phyloP scores from a whole-genome alignment of 2,888 invertebrate species.

The Heteromyza rotundicornis region DNA sequence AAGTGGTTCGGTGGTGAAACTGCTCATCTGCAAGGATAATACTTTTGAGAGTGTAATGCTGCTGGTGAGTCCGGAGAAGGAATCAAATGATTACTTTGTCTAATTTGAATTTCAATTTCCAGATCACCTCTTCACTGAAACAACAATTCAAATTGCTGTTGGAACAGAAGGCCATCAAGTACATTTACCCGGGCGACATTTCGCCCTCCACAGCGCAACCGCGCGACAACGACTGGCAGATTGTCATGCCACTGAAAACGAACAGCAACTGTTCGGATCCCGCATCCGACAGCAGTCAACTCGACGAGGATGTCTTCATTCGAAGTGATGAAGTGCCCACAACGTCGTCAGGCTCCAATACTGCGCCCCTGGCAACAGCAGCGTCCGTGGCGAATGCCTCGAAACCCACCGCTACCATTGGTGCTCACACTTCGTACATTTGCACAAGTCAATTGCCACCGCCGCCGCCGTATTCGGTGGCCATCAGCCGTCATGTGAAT shows the following conservation, averaged over 20 bases:
- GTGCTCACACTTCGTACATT: background rate
- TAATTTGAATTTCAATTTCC: slow-evolving; percentile 21
- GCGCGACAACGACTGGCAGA: slow-evolving; percentile 59
- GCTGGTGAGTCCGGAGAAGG: slow-evolving; percentile 60
- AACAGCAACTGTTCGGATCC: slow-evolving; percentile 56
- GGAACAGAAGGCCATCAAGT: slow-evolving; percentile 77
- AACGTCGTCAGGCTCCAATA: slow-evolving; percentile 23
- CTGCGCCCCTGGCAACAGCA: slow-evolving; percentile 10
- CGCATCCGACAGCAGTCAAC: slow-evolving; percentile 52
- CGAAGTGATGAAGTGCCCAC: slow-evolving; percentile 43
- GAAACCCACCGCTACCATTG: background rate
- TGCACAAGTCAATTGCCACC: slow-evolving; percentile 26
- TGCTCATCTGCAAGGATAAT: slow-evolving; percentile 71
- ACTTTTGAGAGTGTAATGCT: slow-evolving; percentile 67
- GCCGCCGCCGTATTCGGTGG: slow-evolving; percentile 47
- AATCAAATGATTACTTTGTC: background rate
- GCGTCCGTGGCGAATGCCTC: background rate
- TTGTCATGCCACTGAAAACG: slow-evolving; percentile 57
- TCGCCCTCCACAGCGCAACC: slow-evolving; percentile 47
- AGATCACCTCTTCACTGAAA: slow-evolving; percentile 77
- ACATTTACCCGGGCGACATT: slow-evolving; percentile 70
- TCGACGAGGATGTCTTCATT: slow-evolving; percentile 55
- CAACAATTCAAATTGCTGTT: slow-evolving; percentile 84
- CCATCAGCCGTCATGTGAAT: slow-evolving; percentile 35
- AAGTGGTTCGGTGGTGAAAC: slow-evolving; percentile 58